phyloP scores from a whole-genome alignment of 2,113 vertebrate genomes.

The Alosa alosa region DNA sequence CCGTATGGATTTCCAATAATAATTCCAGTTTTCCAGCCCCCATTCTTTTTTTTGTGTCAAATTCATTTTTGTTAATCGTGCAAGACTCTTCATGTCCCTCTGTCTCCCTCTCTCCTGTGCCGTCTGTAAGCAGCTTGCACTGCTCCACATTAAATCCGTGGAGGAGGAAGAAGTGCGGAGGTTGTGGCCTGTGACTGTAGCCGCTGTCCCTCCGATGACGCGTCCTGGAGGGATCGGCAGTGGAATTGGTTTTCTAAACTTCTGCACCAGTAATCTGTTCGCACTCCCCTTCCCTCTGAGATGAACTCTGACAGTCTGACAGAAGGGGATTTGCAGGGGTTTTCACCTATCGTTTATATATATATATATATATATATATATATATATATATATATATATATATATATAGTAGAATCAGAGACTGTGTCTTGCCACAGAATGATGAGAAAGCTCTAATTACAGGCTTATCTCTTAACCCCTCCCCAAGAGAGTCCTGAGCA shows the following conservation, averaged over 20 bases:
- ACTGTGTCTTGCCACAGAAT: neutral
- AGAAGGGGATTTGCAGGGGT: constrained; percentile 56
- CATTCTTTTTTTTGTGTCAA: neutral
- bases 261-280: constrained; percentile 61
- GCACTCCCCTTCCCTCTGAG: constrained; percentile 50
- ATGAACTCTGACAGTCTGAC: constrained; percentile 64
- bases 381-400: constrained; percentile 23
- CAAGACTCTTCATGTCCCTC: neutral
- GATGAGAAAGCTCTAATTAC: constrained; percentile 23
- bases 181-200: constrained; percentile 5
- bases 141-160: neutral
- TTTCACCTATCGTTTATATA: constrained; percentile 40
- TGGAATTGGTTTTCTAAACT: constrained; percentile 54
- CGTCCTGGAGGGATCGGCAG: neutral
- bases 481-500: neutral
- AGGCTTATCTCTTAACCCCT: constrained; percentile 30
- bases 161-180: neutral
- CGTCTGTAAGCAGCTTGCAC: neutral
- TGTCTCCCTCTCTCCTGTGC: neutral
- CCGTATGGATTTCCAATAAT: constrained; percentile 12
- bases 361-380: neutral
- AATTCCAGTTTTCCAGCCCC: neutral
- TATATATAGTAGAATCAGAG: neutral
- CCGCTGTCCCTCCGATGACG: neutral
- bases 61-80: constrained; percentile 3